Conservation (phyloP, 2,797 vertebrate genomes). For the Etheostoma nigrum region DNA sequence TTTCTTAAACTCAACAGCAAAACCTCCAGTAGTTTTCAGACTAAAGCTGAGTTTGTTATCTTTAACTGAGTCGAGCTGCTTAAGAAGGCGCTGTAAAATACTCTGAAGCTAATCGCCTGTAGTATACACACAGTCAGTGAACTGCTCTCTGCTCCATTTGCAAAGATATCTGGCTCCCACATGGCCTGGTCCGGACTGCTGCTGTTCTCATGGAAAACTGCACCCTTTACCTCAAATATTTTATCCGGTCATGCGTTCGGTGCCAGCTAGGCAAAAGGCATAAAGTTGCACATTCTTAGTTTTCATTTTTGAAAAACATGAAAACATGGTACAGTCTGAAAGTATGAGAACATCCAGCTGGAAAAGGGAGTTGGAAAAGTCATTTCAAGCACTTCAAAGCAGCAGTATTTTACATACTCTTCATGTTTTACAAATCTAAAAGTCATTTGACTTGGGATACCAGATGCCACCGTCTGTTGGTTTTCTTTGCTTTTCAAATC, state of each 20-base stretch:
- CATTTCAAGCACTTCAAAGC: conserved; percentile 29
- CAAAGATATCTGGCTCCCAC: conserved; percentile 56
- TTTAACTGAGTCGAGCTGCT: conserved; percentile 18
- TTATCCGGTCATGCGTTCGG: conserved; percentile 7
- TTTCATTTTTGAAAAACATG: background rate
- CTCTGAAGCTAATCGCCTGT: conserved; percentile 39
- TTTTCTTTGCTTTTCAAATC: conserved; percentile 5
- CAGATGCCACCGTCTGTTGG: conserved; percentile 34
- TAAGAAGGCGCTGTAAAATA: conserved; percentile 38
- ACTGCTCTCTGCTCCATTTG: conserved; percentile 40
- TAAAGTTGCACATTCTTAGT: background rate
- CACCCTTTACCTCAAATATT: conserved; percentile 49
- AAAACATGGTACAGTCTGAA: background rate
- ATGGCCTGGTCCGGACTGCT: background rate
- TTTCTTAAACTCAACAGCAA: background rate
- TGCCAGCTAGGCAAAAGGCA: conserved; percentile 30
- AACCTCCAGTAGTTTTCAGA: background rate
- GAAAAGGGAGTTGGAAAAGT: conserved; percentile 15
- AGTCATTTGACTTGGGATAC: conserved; percentile 11
- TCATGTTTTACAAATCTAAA: conserved; percentile 20
- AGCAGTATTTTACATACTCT: conserved; percentile 3
- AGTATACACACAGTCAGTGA: conserved; percentile 50
- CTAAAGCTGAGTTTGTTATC: conserved; percentile 20
- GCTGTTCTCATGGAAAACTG: conserved; percentile 46
- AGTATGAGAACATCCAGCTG: conserved; percentile 22